These are phyloP conservation scores for Sarotherodon lohbergeri DNA, from an alignment of 2,113 vertebrate genomes.

Conservation along the genomic window DNA sequence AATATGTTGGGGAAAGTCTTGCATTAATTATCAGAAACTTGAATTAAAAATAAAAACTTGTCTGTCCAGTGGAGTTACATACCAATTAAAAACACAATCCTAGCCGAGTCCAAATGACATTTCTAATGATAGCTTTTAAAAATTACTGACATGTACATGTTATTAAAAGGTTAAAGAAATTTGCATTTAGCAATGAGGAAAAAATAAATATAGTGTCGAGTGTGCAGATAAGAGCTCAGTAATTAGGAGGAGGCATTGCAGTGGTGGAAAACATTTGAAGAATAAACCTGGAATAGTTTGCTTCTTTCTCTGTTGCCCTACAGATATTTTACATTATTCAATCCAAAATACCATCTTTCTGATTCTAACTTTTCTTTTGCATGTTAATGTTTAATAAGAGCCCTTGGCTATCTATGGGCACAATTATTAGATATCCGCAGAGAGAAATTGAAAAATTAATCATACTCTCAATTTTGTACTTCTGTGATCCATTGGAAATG, in stretches of 20 bases:
- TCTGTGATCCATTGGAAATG: constrained; percentile 79
- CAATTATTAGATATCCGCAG: constrained; percentile 96
- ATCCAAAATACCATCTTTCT: constrained; percentile 93
- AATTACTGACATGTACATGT: constrained; percentile 43
- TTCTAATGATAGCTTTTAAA: constrained; percentile 35
- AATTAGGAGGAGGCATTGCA: constrained; percentile 59
- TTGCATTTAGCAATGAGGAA: constrained; percentile 53
- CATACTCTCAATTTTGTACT: constrained; percentile 85
- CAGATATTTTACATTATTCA: constrained; percentile 95
- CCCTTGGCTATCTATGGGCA: constrained; percentile 86
- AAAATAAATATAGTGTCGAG: constrained; percentile 65
- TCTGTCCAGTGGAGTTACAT: constrained; percentile 28
- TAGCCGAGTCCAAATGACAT: constrained; percentile 27
- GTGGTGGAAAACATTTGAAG: constrained; percentile 70
- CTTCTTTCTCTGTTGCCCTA: constrained; percentile 79
- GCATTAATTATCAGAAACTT: constrained; percentile 58
- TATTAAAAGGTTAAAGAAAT: constrained; percentile 63
- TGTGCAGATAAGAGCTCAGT: constrained; percentile 57
- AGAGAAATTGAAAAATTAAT: constrained; percentile 99
- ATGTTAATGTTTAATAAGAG: constrained; percentile 97
- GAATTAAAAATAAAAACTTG: constrained; percentile 28
- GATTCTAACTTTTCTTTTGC: constrained; percentile 85
- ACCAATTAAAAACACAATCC: constrained; percentile 58
- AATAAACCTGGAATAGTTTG: constrained; percentile 77
- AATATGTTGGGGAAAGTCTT: constrained; percentile 30